Percentiles rank a stretch among this genome's conserved stretches.
phyloP scores from a whole-genome alignment of 2,113 vertebrate species.

The Aldabrachelys gigantea region DNA sequence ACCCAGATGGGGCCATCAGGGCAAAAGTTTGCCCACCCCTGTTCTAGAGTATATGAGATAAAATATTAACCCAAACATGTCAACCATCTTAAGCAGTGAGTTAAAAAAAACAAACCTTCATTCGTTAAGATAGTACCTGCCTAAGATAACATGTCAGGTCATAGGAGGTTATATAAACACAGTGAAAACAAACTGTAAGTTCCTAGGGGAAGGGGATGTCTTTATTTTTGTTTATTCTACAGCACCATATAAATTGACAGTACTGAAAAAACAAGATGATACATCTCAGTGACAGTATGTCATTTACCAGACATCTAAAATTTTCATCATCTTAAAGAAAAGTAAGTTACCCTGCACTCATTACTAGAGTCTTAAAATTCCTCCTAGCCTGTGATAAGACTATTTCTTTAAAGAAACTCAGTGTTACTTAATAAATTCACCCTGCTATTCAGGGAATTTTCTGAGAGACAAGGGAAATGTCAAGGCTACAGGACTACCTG shows the following conservation, averaged over 20 bases:
- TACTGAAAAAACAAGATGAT: neutral
- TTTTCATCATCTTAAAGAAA: neutral
- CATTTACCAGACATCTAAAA: constrained; percentile 16
- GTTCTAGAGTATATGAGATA: constrained; percentile 13
- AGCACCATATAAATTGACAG: accelerated
- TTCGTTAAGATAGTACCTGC: neutral
- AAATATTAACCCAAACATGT: neutral
- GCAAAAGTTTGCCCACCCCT: no score
- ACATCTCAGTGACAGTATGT: accelerated
- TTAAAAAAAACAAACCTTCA: neutral
- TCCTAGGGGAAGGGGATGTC: neutral
- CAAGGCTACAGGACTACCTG: neutral
- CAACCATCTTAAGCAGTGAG: neutral
- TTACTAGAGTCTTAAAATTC: neutral
- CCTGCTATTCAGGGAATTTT: neutral
- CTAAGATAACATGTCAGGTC: neutral
- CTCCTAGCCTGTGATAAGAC: neutral
- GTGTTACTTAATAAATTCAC: neutral
- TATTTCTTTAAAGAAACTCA: neutral
- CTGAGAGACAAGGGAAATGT: neutral
- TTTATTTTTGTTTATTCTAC: neutral
- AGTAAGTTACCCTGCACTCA: neutral
- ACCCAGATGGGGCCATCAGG: no score
- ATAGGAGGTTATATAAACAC: neutral
- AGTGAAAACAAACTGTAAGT: neutral